These are phyloP conservation scores for Rafetus swinhoei DNA, from an alignment of 2,113 vertebrate species.

Conservation along the genomic window DNA sequence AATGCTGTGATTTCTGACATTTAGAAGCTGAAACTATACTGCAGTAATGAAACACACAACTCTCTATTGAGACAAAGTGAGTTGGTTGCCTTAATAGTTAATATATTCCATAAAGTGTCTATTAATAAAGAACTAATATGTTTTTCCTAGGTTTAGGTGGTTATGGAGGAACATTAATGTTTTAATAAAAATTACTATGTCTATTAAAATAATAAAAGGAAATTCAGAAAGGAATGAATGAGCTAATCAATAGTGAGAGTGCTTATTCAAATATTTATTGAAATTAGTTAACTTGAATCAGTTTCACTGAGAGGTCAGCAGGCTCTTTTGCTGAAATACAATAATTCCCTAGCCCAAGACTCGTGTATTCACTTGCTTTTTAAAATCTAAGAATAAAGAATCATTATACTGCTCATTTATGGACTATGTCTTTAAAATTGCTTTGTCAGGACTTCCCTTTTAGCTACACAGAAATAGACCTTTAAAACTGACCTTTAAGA, in stretches of 20 bases:
- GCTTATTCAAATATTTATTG: neutral
- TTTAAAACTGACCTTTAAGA: neutral
- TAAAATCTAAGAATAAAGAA: neutral
- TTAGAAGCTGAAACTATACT: neutral
- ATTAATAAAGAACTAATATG: neutral
- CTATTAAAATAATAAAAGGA: neutral
- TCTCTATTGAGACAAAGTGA: neutral
- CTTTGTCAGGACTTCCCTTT: neutral
- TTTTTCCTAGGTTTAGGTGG: neutral
- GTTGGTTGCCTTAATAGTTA: neutral
- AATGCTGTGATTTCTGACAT: neutral
- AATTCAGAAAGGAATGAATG: neutral
- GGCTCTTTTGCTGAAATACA: neutral
- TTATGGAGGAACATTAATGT: neutral
- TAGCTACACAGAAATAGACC: neutral
- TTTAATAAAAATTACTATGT: neutral
- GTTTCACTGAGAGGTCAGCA: neutral
- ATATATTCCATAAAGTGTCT: neutral
- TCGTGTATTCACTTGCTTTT: neutral
- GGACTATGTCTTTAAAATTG: neutral
- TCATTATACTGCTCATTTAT: neutral
- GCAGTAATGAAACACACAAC: neutral
- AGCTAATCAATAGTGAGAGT: neutral
- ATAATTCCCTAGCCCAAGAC: neutral
- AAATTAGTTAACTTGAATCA: neutral